Evolutionary conservation across 2,888 invertebrate species (phyloP).

Genomic region (Sinotaia quadrata): DNA sequence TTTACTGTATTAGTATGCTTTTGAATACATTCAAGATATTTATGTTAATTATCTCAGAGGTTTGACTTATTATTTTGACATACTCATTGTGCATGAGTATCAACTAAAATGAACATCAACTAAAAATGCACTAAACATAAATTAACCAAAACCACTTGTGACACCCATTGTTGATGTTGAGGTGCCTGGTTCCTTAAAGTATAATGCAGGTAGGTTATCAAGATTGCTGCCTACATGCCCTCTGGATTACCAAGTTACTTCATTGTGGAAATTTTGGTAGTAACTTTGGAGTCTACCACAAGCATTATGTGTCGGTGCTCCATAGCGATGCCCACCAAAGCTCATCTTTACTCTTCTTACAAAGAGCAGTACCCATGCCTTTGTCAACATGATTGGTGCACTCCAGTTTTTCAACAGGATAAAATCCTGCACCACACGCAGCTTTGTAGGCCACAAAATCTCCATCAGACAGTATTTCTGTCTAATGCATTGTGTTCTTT

Average conservation of each 20-base stretch:
- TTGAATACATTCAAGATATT: too few relatives aligned
- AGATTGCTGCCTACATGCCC: slow-evolving; percentile 1
- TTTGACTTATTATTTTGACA: too few relatives aligned
- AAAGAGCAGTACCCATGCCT: slow-evolving; percentile 15
- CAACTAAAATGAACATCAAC: too few relatives aligned
- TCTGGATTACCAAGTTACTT: background rate
- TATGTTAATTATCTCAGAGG: too few relatives aligned
- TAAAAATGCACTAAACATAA: too few relatives aligned
- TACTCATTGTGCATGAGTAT: too few relatives aligned
- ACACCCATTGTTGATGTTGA: too few relatives aligned
- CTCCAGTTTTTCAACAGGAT: background rate
- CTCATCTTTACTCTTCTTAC: slow-evolving; percentile 8
- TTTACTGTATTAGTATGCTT: too few relatives aligned
- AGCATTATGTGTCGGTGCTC: background rate
- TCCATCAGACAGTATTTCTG: slow-evolving; percentile 4
- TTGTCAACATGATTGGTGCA: slow-evolving; percentile 11
- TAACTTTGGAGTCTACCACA: background rate
- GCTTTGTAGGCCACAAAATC: slow-evolving; percentile 19
- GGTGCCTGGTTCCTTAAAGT: too few relatives aligned
- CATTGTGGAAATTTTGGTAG: background rate
- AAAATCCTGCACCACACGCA: background rate
- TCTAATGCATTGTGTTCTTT: slow-evolving; percentile 1
- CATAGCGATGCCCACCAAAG: slow-evolving; percentile 4
- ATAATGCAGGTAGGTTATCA: too few relatives aligned
- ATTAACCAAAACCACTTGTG: too few relatives aligned